A percentile compares a stretch with the other conserved stretches of the same genome.
Evolutionary conservation across 2,113 vertebrate species (phyloP).

Genomic region (Mixornis gularis): DNA sequence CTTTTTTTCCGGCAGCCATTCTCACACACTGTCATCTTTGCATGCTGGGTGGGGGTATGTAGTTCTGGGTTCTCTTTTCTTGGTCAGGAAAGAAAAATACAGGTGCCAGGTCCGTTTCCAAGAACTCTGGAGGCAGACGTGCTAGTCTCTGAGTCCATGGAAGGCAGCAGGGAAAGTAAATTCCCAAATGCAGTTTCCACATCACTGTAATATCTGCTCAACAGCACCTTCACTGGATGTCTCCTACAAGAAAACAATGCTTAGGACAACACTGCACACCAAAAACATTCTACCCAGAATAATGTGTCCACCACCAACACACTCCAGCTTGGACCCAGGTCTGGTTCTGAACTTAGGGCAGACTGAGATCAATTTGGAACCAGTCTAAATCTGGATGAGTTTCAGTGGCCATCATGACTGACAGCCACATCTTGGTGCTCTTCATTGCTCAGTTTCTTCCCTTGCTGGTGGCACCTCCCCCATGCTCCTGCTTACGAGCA

Average conservation of each 20-base stretch:
- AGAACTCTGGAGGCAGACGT: background rate
- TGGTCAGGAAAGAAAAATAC: background rate
- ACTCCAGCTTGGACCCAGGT: background rate
- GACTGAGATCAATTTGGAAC: background rate
- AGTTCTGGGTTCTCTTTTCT: background rate
- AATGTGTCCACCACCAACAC: fast-evolving
- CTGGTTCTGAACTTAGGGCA: background rate
- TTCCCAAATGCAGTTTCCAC: background rate
- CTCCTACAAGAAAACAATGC: background rate
- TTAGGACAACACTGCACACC: background rate
- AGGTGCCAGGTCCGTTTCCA: background rate
- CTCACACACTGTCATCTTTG: background rate
- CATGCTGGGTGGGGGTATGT: background rate
- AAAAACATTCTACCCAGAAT: background rate
- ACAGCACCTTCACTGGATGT: background rate
- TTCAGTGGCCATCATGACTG: background rate
- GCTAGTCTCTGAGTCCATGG: background rate
- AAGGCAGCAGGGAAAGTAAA: background rate
- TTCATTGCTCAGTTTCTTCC: background rate
- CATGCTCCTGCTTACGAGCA: background rate
- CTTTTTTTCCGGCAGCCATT: slow-evolving; percentile 46
- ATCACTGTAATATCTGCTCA: background rate
- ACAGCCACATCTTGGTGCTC: background rate
- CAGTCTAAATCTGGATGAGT: background rate
- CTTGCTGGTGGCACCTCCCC: background rate